Evolutionary conservation across 2,888 invertebrate species (phyloP).

Genomic region (Lasioglossum villosulum): DNA sequence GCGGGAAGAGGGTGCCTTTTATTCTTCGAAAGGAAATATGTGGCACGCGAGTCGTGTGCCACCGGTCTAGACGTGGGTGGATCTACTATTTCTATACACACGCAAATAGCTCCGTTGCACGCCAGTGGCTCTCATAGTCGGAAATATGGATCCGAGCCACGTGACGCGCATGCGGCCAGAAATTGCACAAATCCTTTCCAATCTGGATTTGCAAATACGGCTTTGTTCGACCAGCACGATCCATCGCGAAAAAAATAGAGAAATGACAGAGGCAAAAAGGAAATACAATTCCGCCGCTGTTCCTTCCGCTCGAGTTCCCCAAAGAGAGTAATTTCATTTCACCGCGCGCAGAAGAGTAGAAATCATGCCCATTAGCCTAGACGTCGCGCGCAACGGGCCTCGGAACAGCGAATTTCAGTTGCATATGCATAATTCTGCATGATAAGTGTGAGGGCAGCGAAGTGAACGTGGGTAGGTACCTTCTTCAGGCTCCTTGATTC

Average conservation of each 20-base stretch:
- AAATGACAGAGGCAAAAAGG: background rate
- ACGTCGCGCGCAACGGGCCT: background rate
- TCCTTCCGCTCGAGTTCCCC: background rate
- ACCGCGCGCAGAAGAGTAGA: background rate
- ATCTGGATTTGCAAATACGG: background rate
- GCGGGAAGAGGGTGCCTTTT: slow-evolving; percentile 58
- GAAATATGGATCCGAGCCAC: background rate
- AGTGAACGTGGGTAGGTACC: background rate
- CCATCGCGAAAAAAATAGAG: background rate
- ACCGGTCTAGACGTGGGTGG: slow-evolving; percentile 51
- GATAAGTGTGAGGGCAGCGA: background rate
- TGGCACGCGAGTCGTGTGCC: slow-evolving; percentile 65
- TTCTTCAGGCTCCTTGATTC: background rate
- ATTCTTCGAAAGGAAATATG: slow-evolving; percentile 54
- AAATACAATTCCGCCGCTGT: background rate
- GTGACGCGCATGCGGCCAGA: background rate
- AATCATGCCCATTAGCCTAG: background rate
- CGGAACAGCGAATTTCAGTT: background rate
- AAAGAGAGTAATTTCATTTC: background rate
- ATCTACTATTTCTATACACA: slow-evolving; percentile 50
- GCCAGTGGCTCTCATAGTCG: slow-evolving; percentile 48
- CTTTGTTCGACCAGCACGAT: background rate
- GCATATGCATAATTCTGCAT: background rate
- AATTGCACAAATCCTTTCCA: background rate
- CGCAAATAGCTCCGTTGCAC: slow-evolving; percentile 34